A percentile compares a stretch with the other conserved stretches of the same genome.
phyloP scores from a whole-genome alignment of 2,888 invertebrate species.

The Dendrolimus houi region DNA sequence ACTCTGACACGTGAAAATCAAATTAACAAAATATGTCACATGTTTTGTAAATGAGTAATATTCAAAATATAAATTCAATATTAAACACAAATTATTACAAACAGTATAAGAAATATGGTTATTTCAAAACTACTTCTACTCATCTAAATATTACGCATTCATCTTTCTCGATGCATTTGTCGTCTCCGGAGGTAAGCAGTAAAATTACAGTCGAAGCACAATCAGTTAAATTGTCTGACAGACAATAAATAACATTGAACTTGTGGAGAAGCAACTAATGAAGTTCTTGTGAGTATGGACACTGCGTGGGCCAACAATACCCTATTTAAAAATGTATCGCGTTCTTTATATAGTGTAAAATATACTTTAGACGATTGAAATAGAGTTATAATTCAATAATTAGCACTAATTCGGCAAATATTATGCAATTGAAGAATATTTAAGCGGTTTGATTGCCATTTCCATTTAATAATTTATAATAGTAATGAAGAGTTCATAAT shows the following conservation, averaged over 20 bases:
- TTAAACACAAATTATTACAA: no score
- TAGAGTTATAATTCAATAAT: constrained; percentile 15
- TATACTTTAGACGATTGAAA: constrained; percentile 18
- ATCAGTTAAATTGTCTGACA: constrained; percentile 52
- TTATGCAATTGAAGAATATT: constrained; percentile 51
- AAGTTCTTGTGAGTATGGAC: constrained; percentile 61
- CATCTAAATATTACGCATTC: constrained; percentile 22
- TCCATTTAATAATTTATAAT: constrained; percentile 61
- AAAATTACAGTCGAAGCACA: constrained; percentile 25
- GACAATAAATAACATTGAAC: constrained; percentile 61
- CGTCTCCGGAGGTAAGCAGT: constrained; percentile 35
- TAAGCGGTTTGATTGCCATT: constrained; percentile 36
- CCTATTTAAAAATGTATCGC: constrained; percentile 37
- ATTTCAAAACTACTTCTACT: constrained; percentile 21
- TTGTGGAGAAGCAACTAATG: constrained; percentile 64
- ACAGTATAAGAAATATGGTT: constrained; percentile 6
- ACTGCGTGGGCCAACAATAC: constrained; percentile 47
- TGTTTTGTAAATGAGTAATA: no score
- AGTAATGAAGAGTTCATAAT: constrained; percentile 42
- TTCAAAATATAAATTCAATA: no score
- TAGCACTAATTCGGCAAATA: constrained; percentile 20
- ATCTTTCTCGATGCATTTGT: constrained; percentile 36
- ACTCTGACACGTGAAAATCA: no score
- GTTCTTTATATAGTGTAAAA: constrained; percentile 16
- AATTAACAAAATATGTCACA: no score